These are phyloP conservation scores for Heliconius hermathena DNA, from an alignment of 1,140 invertebrate species.

Conservation along the genomic window DNA sequence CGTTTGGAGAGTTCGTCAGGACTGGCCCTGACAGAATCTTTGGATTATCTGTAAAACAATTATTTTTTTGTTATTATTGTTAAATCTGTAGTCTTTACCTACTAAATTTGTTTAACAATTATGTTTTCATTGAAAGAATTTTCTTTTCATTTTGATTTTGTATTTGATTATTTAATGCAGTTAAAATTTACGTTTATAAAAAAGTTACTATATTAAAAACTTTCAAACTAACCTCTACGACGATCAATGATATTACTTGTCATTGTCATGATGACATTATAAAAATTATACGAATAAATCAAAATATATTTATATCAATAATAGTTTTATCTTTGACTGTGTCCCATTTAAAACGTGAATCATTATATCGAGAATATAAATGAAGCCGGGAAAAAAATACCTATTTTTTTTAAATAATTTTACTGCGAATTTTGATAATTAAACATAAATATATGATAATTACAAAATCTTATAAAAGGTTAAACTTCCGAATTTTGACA, in stretches of 20 bases:
- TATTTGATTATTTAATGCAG: too few relatives aligned
- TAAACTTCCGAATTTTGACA: too few relatives aligned
- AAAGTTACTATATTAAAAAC: background rate
- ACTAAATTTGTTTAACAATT: background rate
- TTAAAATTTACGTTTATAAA: background rate
- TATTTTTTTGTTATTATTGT: background rate
- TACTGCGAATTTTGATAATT: background rate
- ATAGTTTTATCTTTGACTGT: background rate
- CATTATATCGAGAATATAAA: background rate
- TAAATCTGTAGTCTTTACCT: too few relatives aligned
- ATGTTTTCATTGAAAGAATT: background rate
- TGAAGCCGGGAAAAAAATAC: background rate
- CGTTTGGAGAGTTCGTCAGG: constrained; percentile 75
- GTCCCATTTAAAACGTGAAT: background rate
- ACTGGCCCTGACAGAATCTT: constrained; percentile 75
- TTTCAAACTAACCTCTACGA: background rate
- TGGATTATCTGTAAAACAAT: constrained; percentile 65
- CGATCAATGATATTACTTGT: background rate
- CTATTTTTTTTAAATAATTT: background rate
- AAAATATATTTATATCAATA: background rate
- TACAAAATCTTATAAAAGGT: too few relatives aligned
- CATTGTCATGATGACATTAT: constrained; percentile 2
- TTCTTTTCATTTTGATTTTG: too few relatives aligned
- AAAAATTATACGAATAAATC: background rate
- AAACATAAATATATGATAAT: too few relatives aligned